phyloP scores from a whole-genome alignment of 2,888 invertebrate genomes.

The Hyposoter dolosus region DNA sequence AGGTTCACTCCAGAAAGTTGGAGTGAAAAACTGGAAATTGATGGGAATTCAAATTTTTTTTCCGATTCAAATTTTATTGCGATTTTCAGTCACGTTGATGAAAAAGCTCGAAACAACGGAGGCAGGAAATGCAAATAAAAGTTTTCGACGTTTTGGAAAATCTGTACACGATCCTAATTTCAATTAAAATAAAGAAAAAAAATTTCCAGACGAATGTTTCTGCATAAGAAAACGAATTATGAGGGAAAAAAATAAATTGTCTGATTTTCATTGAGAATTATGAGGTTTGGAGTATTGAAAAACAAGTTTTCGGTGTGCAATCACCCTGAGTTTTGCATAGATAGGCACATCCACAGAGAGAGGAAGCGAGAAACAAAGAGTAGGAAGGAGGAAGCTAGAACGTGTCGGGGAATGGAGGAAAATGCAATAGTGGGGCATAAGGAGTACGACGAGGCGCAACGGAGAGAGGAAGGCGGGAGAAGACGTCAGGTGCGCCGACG shows the following conservation, averaged over 20 bases:
- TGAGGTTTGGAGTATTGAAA: background rate
- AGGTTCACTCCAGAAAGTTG: background rate
- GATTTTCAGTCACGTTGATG: background rate
- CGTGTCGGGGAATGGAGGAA: conserved; percentile 34
- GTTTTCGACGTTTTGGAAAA: background rate
- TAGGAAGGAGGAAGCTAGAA: conserved; percentile 51
- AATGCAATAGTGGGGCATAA: conserved; percentile 12
- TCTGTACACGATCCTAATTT: background rate
- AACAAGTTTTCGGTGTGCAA: conserved; percentile 6
- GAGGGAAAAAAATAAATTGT: background rate
- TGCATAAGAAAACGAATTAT: too few relatives aligned
- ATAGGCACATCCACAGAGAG: conserved; percentile 22
- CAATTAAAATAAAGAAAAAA: background rate
- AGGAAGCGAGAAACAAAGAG: conserved; percentile 26
- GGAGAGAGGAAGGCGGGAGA: conserved; percentile 16
- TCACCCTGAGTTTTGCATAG: conserved; percentile 7
- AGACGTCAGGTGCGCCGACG: conserved; percentile 67
- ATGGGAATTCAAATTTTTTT: background rate
- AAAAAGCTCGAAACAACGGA: background rate
- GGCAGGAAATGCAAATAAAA: background rate
- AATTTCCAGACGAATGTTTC: background rate
- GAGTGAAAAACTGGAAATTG: background rate
- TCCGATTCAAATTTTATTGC: background rate
- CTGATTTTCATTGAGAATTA: background rate
- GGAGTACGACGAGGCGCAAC: background rate